A percentile compares a stretch with the other conserved stretches of the same genome.
phyloP scores from a whole-genome alignment of 2,113 vertebrate genomes.

The Cepphus grylle region DNA sequence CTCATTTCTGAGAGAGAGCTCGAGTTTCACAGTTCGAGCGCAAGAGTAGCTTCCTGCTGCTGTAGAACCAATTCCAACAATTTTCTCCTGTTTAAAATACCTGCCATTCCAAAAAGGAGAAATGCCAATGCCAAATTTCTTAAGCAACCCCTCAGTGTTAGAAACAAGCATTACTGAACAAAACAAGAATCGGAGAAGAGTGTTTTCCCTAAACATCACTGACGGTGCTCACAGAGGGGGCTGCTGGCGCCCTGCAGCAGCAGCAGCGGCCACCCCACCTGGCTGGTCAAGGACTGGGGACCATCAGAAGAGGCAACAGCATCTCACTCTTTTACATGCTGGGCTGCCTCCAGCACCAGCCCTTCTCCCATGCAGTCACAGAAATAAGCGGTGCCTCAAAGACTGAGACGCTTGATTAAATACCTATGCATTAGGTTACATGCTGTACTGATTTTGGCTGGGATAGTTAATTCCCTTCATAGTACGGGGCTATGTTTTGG shows the following conservation, averaged over 20 bases:
- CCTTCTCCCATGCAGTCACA: background rate
- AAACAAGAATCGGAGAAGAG: background rate
- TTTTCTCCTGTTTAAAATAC: background rate
- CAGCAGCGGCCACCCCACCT: background rate
- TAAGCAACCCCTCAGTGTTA: background rate
- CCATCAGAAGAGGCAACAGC: background rate
- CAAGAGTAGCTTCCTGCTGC: background rate
- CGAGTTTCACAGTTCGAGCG: fast-evolving
- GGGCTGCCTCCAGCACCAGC: background rate
- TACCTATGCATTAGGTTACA: background rate
- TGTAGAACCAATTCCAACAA: background rate
- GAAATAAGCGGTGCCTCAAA: background rate
- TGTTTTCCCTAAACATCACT: background rate
- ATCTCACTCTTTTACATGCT: background rate
- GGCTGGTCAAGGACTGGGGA: background rate
- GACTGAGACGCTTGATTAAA: background rate
- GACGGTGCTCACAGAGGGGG: background rate
- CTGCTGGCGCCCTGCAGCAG: background rate
- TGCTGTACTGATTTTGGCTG: background rate
- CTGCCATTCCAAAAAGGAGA: background rate
- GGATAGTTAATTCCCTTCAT: background rate
- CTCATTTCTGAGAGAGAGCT: background rate
- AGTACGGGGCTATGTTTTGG: background rate
- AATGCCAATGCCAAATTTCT: background rate
- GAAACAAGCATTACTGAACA: background rate